phyloP scores from a whole-genome alignment of 2,797 vertebrate species.

The Babyrousa celebensis region DNA sequence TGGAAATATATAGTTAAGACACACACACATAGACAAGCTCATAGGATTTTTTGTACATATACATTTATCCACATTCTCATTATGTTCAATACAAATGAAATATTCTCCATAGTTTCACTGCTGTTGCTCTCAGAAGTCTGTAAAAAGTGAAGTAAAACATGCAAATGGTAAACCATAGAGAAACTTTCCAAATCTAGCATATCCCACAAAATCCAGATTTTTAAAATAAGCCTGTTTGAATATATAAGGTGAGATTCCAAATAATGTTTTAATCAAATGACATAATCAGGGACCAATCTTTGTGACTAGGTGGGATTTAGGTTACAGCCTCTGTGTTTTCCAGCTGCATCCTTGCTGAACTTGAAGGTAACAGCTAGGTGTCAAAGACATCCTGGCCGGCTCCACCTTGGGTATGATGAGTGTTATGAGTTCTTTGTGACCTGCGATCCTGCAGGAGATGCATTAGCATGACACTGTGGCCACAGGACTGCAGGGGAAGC shows the following conservation, averaged over 20 bases:
- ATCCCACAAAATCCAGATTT: slow-evolving; percentile 67
- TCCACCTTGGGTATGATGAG: slow-evolving; percentile 9
- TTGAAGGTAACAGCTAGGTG: slow-evolving; percentile 87
- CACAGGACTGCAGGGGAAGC: slow-evolving; percentile 79
- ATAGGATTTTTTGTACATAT: background rate
- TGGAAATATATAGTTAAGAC: slow-evolving; percentile 76
- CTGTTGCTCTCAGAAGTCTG: slow-evolving; percentile 19
- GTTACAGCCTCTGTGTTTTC: slow-evolving; percentile 74
- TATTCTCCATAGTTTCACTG: background rate
- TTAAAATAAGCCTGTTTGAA: slow-evolving; percentile 34
- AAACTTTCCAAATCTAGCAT: slow-evolving; percentile 58
- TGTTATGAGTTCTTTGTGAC: slow-evolving; percentile 84
- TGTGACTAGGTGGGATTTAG: slow-evolving; percentile 71
- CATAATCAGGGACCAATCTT: slow-evolving; percentile 67
- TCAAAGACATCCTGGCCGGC: slow-evolving; percentile 86
- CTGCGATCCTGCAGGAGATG: slow-evolving; percentile 83
- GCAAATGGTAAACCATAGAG: background rate
- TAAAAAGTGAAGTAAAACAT: background rate
- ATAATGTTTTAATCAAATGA: slow-evolving; percentile 79
- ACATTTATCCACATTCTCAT: background rate
- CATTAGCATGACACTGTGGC: slow-evolving; percentile 84
- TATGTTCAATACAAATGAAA: background rate
- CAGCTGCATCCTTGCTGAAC: slow-evolving; percentile 87
- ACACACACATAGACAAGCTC: background rate
- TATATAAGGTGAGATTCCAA: slow-evolving; percentile 35